Evolutionary conservation across 1,140 invertebrate species (phyloP), one percentile per base, ranked within the genome.

Genomic region (Lucilia sericata): DNA sequence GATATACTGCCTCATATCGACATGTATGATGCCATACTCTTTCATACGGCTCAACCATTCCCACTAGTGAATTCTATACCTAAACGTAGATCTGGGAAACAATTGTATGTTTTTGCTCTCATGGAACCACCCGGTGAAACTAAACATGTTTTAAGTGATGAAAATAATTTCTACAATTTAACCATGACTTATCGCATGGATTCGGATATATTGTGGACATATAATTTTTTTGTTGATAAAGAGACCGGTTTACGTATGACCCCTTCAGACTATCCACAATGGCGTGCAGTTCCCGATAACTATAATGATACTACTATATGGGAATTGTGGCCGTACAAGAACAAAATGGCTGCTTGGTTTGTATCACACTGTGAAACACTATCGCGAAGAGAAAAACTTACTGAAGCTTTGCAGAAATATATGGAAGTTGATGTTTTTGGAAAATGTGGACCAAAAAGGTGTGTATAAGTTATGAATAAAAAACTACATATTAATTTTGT

Each of bases 391-490:
- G 91, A 94, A 86, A 83, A 90, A 4, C 92, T 93, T 83, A 93
- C 93, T 0, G 86, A 88, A 30, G 90, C 93, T 85, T 88, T 96
- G 8, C 87, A 92, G 76, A 91, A 93, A 81, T 91, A 92, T 84
- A 92, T 95, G 17, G 42, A 88, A 5, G 92, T 96, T 8, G 94
- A 96, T 87, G 92, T 95, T n/a, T 96, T 93, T 86, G 95, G 95
- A 10, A 88, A 87, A 2, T 96, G 95, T 86, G 92, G 93, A 2
- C 83, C 75, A 0, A 85, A 89, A 0, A 88, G 85, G 89, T 90
- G 83, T 87, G 75, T 42, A 42, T 42, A 42, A 42, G 42, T 89
- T 76, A 17, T 19, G 2, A 25, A 83, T 76, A 30, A 30, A 30
- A 30, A 30, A 30, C 2, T 2, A 42, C 2, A 2, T 42, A 42